Evolutionary conservation across 2,113 vertebrate genomes (phyloP).

Genomic region (Nerophis lumbriciformis): DNA sequence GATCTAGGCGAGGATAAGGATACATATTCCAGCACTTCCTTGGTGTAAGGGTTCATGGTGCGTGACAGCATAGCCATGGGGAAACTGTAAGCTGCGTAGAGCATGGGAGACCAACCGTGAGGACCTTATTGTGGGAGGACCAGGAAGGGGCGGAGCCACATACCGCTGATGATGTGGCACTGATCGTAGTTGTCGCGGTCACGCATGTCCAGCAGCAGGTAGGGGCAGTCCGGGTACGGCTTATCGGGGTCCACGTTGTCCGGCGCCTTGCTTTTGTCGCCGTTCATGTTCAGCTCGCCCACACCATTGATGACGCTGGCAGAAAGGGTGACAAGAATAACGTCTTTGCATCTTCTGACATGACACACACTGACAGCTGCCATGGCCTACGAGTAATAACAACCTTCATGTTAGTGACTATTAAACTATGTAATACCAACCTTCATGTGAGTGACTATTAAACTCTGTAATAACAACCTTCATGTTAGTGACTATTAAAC

Average conservation of each 20-base stretch:
- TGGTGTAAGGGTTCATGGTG: conserved; percentile 90
- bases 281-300: conserved; percentile 84
- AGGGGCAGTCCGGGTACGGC: conserved; percentile 89
- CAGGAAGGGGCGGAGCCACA: background rate
- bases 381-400: no score
- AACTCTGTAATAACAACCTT: no score
- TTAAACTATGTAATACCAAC: no score
- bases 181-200: conserved; percentile 82
- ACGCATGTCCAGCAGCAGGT: conserved; percentile 88
- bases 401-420: no score
- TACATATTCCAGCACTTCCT: conserved; percentile 88
- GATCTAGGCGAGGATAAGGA: conserved; percentile 65
- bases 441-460: no score
- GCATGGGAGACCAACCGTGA: background rate
- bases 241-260: conserved; percentile 37
- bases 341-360: no score
- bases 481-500: no score
- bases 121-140: background rate
- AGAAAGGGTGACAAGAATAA: background rate
- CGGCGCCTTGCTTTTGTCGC: conserved; percentile 47
- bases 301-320: conserved; percentile 87
- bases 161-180: conserved; percentile 89
- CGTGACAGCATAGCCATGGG: conserved; percentile 82
- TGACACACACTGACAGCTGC: no score
- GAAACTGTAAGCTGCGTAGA: conserved; percentile 79